phyloP scores from a whole-genome alignment of 2,797 vertebrate genomes.

The Oophaga sylvatica region DNA sequence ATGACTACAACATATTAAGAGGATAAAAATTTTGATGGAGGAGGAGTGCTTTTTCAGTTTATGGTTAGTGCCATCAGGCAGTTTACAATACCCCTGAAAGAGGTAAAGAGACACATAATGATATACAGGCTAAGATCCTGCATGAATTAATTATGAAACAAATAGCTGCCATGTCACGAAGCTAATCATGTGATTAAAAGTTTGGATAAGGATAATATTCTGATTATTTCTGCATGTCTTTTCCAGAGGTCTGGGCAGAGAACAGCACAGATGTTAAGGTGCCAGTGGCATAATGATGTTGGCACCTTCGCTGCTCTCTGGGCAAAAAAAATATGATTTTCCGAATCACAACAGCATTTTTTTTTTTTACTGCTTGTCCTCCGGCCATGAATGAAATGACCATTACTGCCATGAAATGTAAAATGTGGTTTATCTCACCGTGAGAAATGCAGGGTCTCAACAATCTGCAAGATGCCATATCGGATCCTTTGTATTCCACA shows the following conservation, averaged over 20 bases:
- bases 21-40: too few relatives aligned
- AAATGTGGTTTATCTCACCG: constrained; percentile 1
- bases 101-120: neutral
- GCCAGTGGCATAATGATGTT: constrained; percentile 42
- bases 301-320: constrained; percentile 29
- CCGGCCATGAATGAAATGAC: neutral
- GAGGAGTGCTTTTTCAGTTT: neutral
- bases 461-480: neutral
- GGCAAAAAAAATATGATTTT: constrained; percentile 28
- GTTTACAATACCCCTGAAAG: neutral
- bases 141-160: neutral
- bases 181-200: constrained; percentile 7
- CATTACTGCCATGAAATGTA: neutral
- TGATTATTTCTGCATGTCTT: constrained; percentile 24
- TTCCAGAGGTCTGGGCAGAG: constrained; percentile 30
- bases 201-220: constrained; percentile 1
- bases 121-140: neutral
- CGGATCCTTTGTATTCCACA: neutral
- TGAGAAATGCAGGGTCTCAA: neutral
- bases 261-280: constrained; percentile 15
- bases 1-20: too few relatives aligned
- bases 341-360: constrained; percentile 6
- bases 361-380: constrained; percentile 2
- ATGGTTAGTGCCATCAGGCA: neutral
- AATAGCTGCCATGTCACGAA: neutral